A percentile compares a stretch with the other conserved stretches of the same genome.
phyloP scores from a whole-genome alignment of 2,797 vertebrate genomes.

The Neosalanx taihuensis region DNA sequence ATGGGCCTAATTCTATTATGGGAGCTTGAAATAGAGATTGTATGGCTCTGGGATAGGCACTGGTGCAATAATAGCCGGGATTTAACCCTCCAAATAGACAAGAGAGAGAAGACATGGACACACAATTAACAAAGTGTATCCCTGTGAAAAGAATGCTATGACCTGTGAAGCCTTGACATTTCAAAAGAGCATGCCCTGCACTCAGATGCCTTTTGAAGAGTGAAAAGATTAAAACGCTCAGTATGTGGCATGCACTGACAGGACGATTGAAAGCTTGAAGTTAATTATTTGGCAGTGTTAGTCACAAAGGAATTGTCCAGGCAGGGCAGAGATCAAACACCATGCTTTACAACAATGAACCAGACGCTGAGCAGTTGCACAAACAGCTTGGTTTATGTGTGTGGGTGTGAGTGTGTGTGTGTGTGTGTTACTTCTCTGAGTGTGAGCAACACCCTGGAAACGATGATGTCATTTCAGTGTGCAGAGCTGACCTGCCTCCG shows the following conservation, averaged over 20 bases:
- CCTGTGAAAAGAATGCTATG: neutral
- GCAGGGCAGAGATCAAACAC: neutral
- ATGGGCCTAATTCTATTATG: constrained; percentile 15
- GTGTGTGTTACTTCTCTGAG: constrained; percentile 5
- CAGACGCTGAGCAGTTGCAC: neutral
- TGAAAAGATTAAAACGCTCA: neutral
- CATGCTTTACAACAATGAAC: neutral
- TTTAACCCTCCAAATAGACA: neutral
- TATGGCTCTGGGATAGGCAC: neutral
- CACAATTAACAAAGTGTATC: constrained; percentile 5
- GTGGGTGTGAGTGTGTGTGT: constrained; percentile 19
- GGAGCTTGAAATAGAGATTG: constrained; percentile 13
- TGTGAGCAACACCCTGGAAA: constrained; percentile 20
- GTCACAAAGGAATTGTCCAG: neutral
- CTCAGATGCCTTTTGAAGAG: neutral
- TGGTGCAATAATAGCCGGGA: constrained; percentile 23
- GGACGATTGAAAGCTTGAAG: neutral
- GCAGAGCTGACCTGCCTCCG: constrained; percentile 23
- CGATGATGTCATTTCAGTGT: constrained; percentile 43
- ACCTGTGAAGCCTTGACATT: constrained; percentile 10
- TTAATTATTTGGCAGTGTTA: neutral
- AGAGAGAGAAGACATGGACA: neutral
- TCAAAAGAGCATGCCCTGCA: neutral
- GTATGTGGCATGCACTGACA: neutral
- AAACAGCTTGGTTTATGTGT: neutral